Evolutionary conservation across 2,888 invertebrate species (phyloP).

Genomic region (Drosophila imparisetae): DNA sequence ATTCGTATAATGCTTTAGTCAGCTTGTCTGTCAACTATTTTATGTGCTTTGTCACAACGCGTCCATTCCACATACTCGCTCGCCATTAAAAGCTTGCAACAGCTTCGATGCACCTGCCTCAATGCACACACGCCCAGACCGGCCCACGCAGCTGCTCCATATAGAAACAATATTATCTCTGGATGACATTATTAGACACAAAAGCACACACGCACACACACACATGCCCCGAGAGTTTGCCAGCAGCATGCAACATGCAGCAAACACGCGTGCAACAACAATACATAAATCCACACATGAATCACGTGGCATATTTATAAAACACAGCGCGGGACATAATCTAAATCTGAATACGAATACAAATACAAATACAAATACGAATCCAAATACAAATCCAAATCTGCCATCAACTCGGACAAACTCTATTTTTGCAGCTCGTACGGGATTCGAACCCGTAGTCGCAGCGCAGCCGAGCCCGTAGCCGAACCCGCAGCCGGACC

Average conservation of each 20-base stretch:
- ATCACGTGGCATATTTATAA: conserved; percentile 74
- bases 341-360: conserved; percentile 13
- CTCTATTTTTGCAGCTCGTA: conserved; percentile 74
- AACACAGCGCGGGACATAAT: conserved; percentile 47
- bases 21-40: not conserved
- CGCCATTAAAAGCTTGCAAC: conserved; percentile 1
- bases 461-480: conserved; percentile 16
- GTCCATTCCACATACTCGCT: not conserved
- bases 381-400: conserved; percentile 15
- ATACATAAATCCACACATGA: conserved; percentile 64
- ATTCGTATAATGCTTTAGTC: not conserved
- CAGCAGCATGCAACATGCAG: conserved; percentile 43
- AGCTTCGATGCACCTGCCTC: conserved; percentile 51
- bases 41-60: not conserved
- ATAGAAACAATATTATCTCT: conserved; percentile 2
- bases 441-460: conserved; percentile 36
- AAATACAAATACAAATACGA: conserved; percentile 24
- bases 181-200: conserved; percentile 39
- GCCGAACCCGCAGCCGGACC: conserved; percentile 14
- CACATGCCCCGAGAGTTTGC: conserved; percentile 15
- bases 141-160: conserved; percentile 52
- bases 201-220: not conserved
- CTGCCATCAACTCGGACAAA: conserved; percentile 45
- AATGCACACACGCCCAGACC: conserved; percentile 28
- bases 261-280: conserved; percentile 29